Percentiles rank a stretch among this genome's conserved stretches.
Evolutionary conservation across 2,797 vertebrate genomes (phyloP).

Genomic region (Geotrypetes seraphini): DNA sequence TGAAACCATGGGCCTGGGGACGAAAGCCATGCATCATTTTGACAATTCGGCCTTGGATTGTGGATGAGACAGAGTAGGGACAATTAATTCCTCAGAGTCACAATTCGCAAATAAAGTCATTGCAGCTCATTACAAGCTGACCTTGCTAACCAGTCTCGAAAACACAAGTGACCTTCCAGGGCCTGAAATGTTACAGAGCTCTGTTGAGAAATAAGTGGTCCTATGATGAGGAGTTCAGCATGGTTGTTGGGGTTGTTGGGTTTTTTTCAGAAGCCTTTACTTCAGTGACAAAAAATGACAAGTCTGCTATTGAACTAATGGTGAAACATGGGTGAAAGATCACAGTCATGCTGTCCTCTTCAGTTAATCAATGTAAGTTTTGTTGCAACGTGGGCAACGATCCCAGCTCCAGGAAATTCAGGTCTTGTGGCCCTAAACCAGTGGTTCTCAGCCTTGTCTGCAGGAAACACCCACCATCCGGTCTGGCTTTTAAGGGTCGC

Average conservation of each 20-base stretch:
- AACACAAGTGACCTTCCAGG: conserved; percentile 67
- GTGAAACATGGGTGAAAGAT: conserved; percentile 2
- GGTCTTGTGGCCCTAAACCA: no score
- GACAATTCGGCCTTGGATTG: conserved; percentile 61
- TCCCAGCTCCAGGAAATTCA: no score
- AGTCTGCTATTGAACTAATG: neutral
- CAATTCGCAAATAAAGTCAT: conserved; percentile 70
- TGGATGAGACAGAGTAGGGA: conserved; percentile 65
- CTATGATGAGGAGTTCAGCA: conserved; percentile 11
- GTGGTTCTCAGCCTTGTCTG: no score
- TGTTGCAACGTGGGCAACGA: conserved; percentile 7
- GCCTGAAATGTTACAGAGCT: conserved; percentile 63
- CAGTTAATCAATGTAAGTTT: conserved; percentile 18
- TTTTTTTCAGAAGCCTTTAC: conserved; percentile 33
- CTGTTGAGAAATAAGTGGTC: conserved; percentile 43
- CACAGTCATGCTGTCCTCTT: conserved; percentile 18
- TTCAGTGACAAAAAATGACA: conserved; percentile 2
- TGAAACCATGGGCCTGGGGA: conserved; percentile 62
- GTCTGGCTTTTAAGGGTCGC: no score
- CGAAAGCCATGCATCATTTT: conserved; percentile 68
- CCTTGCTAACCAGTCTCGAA: conserved; percentile 76
- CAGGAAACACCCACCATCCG: no score
- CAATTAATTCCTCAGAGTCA: conserved; percentile 79
- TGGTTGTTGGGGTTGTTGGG: no score
- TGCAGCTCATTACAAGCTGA: conserved; percentile 67